Evolutionary conservation across 2,113 vertebrate genomes (phyloP).

Genomic region (Bolborhynchus lineola): DNA sequence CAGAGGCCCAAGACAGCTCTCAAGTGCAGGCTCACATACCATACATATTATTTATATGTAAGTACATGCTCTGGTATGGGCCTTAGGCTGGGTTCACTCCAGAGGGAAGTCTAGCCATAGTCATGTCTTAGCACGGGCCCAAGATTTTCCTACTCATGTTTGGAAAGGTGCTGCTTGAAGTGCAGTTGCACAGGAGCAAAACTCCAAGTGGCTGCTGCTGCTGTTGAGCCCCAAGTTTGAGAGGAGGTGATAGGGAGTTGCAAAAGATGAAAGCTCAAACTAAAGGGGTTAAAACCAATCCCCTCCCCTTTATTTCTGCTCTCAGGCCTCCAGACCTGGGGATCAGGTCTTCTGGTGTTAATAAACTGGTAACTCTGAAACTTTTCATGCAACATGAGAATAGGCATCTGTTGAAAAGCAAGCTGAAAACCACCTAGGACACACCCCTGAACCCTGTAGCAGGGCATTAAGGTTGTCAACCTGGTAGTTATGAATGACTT

Average conservation of each 20-base stretch:
- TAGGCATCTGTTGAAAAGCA: background rate
- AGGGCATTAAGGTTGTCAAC: background rate
- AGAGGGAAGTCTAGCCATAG: background rate
- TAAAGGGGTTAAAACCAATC: background rate
- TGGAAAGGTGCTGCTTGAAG: background rate
- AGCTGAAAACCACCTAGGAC: background rate
- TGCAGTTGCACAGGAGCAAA: background rate
- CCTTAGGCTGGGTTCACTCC: constrained; percentile 40
- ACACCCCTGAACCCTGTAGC: background rate
- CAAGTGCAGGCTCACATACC: constrained; percentile 40
- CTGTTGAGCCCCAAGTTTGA: background rate
- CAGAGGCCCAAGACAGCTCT: background rate
- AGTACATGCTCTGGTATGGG: constrained; percentile 40
- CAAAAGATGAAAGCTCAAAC: background rate
- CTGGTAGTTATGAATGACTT: background rate
- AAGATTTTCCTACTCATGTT: background rate
- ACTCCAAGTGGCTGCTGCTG: background rate
- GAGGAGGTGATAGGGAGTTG: background rate
- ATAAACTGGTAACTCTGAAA: background rate
- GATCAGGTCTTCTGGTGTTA: background rate
- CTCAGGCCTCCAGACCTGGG: background rate
- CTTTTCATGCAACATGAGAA: background rate
- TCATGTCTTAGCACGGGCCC: background rate
- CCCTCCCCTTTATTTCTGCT: background rate
- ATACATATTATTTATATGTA: constrained; percentile 32